Conservation (phyloP, 2,888 invertebrate genomes). For the Hirtodrosophila alboralis region DNA sequence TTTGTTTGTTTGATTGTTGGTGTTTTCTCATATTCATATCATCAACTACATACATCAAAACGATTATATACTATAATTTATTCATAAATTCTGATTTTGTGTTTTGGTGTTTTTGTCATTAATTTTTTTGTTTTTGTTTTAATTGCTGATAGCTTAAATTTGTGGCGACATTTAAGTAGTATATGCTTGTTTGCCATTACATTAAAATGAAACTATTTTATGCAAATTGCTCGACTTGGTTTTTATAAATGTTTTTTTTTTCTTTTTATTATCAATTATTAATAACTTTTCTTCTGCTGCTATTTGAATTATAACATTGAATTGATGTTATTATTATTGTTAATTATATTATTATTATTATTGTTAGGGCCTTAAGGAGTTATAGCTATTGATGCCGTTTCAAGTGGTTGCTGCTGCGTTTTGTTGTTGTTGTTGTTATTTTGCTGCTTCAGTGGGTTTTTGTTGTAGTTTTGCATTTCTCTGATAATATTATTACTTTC, state of each 20-base stretch:
- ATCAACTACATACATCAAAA: constrained; percentile 24
- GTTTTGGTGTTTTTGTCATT: too few relatives aligned
- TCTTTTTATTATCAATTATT: constrained; percentile 62
- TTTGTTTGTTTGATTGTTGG: constrained; percentile 1
- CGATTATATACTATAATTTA: constrained; percentile 17
- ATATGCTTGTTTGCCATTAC: constrained; percentile 31
- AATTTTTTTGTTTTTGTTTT: neutral
- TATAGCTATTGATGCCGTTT: constrained; percentile 45
- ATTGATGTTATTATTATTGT: constrained; percentile 40
- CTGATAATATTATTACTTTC: constrained; percentile 5
- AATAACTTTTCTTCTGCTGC: constrained; percentile 63
- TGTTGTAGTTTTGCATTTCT: constrained; percentile 12
- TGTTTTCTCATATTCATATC: constrained; percentile 6
- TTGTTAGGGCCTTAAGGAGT: constrained; percentile 59
- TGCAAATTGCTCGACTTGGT: constrained; percentile 37
- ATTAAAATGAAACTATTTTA: constrained; percentile 65
- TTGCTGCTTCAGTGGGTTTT: constrained; percentile 51
- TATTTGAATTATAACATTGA: constrained; percentile 69
- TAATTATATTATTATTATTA: constrained; percentile 58
- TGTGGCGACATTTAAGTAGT: constrained; percentile 22
- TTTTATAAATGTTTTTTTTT: constrained; percentile 40
- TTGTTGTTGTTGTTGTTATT: too few relatives aligned
- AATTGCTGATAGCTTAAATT: constrained; percentile 13
- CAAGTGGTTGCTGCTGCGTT: constrained; percentile 23
- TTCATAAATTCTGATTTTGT: constrained; percentile 2